Base-by-base conservation (phyloP, 2,797 vertebrate species). In the Cyprinodon diabolis region DNA sequence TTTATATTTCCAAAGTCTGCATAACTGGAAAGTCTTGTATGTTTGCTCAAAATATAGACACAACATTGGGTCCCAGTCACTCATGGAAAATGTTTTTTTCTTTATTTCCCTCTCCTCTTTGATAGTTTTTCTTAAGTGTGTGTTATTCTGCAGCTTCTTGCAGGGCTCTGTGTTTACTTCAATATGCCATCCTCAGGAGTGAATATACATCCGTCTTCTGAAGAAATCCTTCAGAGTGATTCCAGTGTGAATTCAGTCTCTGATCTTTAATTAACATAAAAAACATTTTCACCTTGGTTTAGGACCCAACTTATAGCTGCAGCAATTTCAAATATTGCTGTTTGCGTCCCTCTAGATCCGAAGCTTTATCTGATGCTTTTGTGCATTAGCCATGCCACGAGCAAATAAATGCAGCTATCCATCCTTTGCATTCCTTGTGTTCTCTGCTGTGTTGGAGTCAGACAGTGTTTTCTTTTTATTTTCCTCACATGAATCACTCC, bases 311-410 rank as follows among this genome's bases (percentile, higher is more conserved):
- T 85, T 52, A 77, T 65, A 69, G 57, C 69, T 81, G 70, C 77
- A 88, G 87, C 80, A 86, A 79, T 84, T 77, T 75, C 21, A 72
- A 48, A 13, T 71, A 54, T 68, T 55, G 37, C 69, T 79, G 82
- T 68, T 82, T 75, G 78, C 74, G 81, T 87, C 85, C 77, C 77
- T 68, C 82, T 79, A 23, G 72, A 77, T 72, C 81, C 79, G 15
- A 43, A 75, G 80, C 72, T 86, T 82, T 77, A 77, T 84, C 82
- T 84, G 73, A 83, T 83, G 84, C 82, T 90, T 30, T 84, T 84
- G 77, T 87, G 82, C 77, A 89, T 90, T 84, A 90, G 85, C 70
- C 62, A 69, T 86, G 84, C 63, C 60, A 58, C 78, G 76, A 80
- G 54, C 56, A 63, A 68, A 76, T 80, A 80, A 81, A 87, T 77